Conservation (phyloP, 2,888 invertebrate genomes). For the Leptopterna dolabrata region DNA sequence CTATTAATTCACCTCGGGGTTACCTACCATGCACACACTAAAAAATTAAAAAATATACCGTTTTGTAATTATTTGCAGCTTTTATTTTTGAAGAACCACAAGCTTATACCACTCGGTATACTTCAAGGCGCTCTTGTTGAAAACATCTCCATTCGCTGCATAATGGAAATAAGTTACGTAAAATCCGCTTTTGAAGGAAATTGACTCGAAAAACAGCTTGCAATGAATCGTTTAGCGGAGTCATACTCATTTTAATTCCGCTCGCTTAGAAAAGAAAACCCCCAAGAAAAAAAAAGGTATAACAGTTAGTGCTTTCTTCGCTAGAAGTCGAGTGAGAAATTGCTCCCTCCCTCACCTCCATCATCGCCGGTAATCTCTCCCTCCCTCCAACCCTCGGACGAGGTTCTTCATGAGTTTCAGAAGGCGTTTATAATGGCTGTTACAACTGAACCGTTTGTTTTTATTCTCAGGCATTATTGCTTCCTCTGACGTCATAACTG, state of each 20-base stretch:
- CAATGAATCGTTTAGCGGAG: constrained; percentile 25
- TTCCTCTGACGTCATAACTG: constrained; percentile 47
- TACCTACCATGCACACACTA: too few species aligned
- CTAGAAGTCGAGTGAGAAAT: constrained; percentile 31
- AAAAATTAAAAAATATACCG: too few species aligned
- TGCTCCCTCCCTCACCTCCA: background rate
- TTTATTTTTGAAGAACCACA: too few species aligned
- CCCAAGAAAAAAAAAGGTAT: constrained; percentile 13
- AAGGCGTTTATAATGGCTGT: constrained; percentile 23
- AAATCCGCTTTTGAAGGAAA: background rate
- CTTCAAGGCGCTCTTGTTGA: too few species aligned
- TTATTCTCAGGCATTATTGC: constrained; percentile 51
- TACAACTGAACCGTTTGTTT: constrained; percentile 31
- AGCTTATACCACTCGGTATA: too few species aligned
- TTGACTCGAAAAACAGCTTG: constrained; percentile 22
- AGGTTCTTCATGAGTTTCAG: background rate
- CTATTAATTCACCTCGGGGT: too few species aligned
- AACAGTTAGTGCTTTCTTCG: constrained; percentile 29
- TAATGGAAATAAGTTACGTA: background rate
- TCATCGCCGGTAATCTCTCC: constrained; percentile 14
- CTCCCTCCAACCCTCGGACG: background rate
- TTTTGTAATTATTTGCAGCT: too few species aligned
- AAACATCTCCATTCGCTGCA: background rate
- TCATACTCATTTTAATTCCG: background rate
- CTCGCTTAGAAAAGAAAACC: background rate